phyloP scores from a whole-genome alignment of 2,888 invertebrate genomes.

The Keiferia lycopersicella region DNA sequence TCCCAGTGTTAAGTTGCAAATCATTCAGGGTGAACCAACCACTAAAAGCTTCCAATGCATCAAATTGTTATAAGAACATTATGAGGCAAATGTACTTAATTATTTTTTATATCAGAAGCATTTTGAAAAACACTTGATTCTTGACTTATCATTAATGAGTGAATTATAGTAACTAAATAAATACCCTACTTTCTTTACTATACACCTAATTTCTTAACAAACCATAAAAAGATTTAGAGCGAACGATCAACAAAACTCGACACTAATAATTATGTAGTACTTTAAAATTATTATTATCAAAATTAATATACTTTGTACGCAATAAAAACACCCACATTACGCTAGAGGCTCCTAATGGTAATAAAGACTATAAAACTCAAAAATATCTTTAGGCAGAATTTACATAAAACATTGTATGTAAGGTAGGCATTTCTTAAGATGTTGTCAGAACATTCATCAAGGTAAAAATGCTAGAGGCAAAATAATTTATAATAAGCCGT shows the following conservation, averaged over 20 bases:
- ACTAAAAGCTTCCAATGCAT: too few relatives aligned
- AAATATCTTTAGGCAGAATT: background rate
- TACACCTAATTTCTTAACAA: too few relatives aligned
- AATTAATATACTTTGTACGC: background rate
- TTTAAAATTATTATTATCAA: background rate
- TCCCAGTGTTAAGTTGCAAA: too few relatives aligned
- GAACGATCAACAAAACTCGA: background rate
- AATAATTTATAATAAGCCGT: background rate
- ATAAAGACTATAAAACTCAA: background rate
- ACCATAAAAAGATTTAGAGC: background rate
- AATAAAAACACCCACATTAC: slow-evolving; percentile 11
- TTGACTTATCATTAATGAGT: too few relatives aligned
- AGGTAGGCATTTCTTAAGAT: background rate
- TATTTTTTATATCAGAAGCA: too few relatives aligned
- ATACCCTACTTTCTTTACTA: too few relatives aligned
- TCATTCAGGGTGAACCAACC: too few relatives aligned
- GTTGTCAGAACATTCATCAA: slow-evolving; percentile 9
- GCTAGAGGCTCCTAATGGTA: background rate
- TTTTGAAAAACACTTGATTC: too few relatives aligned
- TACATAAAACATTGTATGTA: background rate
- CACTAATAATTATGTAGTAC: background rate
- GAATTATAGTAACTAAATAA: too few relatives aligned
- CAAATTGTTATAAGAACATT: too few relatives aligned
- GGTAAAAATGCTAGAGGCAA: background rate
- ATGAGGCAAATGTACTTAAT: too few relatives aligned